Evolutionary conservation across 2,113 vertebrate genomes (phyloP).

Genomic region (Oryzias curvinotus): DNA sequence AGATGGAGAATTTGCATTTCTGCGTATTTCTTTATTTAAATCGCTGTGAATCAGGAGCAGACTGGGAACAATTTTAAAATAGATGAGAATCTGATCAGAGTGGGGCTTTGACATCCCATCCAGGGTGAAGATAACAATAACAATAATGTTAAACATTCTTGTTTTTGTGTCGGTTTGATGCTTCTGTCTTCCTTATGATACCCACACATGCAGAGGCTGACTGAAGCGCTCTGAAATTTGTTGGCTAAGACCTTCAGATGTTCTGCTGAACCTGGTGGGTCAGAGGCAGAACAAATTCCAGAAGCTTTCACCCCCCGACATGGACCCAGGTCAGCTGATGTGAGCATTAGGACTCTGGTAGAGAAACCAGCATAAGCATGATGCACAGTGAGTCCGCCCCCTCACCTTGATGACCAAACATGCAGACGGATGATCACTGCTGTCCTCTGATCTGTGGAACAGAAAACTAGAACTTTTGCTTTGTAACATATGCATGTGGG

Average conservation of each 20-base stretch:
- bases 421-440: conserved; percentile 52
- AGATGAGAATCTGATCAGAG: no score
- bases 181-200: conserved; percentile 9
- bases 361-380: conserved; percentile 75
- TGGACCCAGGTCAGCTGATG: conserved; percentile 62
- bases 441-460: conserved; percentile 59
- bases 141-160: no score
- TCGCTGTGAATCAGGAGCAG: no score
- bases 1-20: no score
- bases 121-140: no score
- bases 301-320: conserved; percentile 28
- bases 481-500: conserved; percentile 76
- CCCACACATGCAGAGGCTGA: conserved; percentile 27
- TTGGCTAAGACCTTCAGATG: conserved; percentile 43
- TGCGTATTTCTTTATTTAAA: no score
- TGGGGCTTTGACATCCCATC: no score
- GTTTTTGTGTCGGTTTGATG: no score
- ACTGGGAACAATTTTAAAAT: no score
- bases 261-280: conserved; percentile 51
- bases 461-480: conserved; percentile 75
- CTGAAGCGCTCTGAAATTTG: conserved; percentile 24
- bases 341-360: conserved; percentile 69
- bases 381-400: conserved; percentile 67
- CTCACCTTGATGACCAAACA: conserved; percentile 62
- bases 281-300: conserved; percentile 37